phyloP scores from a whole-genome alignment of 1,140 invertebrate species.

The Nasonia vitripennis region DNA sequence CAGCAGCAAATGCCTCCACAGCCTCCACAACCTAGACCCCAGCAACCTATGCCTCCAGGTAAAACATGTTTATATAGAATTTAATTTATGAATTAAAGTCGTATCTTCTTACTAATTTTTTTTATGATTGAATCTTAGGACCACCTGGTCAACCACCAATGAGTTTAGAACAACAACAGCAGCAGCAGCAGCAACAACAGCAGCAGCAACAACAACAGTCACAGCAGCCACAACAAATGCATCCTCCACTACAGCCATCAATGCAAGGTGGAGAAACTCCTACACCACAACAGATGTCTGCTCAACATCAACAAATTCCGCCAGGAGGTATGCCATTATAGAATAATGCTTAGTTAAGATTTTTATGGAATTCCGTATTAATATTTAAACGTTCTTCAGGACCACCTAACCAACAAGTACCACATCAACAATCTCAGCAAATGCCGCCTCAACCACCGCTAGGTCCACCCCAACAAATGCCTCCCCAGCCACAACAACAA shows the following conservation, averaged over 20 bases:
- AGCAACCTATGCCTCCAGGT: constrained; percentile 48
- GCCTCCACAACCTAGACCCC: constrained; percentile 40
- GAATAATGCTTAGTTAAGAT: neutral
- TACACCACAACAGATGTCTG: constrained; percentile 19
- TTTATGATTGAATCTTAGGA: neutral
- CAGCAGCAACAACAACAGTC: constrained; percentile 46
- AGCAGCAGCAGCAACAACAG: constrained; percentile 35
- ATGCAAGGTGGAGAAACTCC: constrained; percentile 48
- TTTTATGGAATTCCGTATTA: neutral
- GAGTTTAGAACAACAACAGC: constrained; percentile 46
- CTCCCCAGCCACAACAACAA: constrained; percentile 39
- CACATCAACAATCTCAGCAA: constrained; percentile 19
- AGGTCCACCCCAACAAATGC: constrained; percentile 45
- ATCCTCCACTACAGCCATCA: constrained; percentile 46
- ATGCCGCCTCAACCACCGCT: constrained; percentile 39
- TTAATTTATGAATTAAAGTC: neutral
- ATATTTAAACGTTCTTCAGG: constrained; percentile 29
- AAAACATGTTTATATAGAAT: constrained; percentile 51
- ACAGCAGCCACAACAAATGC: constrained; percentile 43
- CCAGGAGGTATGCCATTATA: constrained; percentile 20
- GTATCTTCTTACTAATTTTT: neutral
- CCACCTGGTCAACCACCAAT: constrained; percentile 8
- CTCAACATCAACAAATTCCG: constrained; percentile 31
- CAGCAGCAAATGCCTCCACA: constrained; percentile 46
- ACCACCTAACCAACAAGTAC: constrained; percentile 38